Base-by-base conservation (phyloP, 2,888 invertebrate genomes). In the Parapristionchus giblindavisi region DNA sequence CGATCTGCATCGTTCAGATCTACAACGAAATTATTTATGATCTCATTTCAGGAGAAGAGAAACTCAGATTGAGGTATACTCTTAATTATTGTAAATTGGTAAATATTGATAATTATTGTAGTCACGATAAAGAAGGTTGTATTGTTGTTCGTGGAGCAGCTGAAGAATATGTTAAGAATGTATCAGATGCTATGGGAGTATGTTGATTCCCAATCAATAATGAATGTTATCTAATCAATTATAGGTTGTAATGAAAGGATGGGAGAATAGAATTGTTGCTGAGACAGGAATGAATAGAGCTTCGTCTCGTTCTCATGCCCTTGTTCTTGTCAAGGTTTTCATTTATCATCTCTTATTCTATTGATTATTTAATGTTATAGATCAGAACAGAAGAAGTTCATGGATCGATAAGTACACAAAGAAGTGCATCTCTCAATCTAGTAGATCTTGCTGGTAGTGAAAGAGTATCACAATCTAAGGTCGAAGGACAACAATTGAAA, bases 401-500 rank as follows among this genome's bases (percentile, higher is more conserved):
- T 24, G 87, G 85, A n/a, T 78, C 74, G 8, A 80, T 89, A 11
- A 84, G 85, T 58, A 87, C 87, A 60, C 80, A 87, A 36, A 76
- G 85, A 56, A 80, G 80, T 2, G 88, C 89, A 0, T 87, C 90
- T 88, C 84, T 90, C 56, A 89, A 90, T 78, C 83, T 90, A n/a
- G 89, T 90, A 2, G 90, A 90, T 81, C 79, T 90, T 70, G 90
- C 90, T 21, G 90, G 90, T 0, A 89, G 88, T 68, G 90, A 90
- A 78, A 79, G 89, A 61, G 89, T 89, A 79, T 87, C 88, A 54
- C 88, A 89, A 76, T 88, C 89, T 1, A 82, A 88, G 63, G 84
- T 89, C 1, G 81, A 79, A 1, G 89, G 89, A 3, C 79, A 85
- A 6, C 81, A 89, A 14, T 80, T 89, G 21, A 89, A 89, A 86